A percentile compares a stretch with the other conserved stretches of the same genome.
These are phyloP conservation scores for Macaria liturata DNA, from an alignment of 2,888 invertebrate genomes.

Conservation along the genomic window DNA sequence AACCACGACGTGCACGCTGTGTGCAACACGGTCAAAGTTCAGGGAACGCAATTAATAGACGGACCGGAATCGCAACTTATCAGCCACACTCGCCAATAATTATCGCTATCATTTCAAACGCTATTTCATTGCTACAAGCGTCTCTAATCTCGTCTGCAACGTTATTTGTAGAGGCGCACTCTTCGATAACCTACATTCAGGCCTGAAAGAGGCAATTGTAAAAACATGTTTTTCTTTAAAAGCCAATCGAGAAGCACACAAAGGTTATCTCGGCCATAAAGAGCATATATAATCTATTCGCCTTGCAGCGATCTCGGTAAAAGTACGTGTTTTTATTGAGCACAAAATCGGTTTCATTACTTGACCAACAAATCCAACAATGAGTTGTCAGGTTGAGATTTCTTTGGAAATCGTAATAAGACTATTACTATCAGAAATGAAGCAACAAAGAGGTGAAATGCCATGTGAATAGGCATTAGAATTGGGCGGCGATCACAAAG, in stretches of 20 bases:
- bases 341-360: constrained; percentile 39
- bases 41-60: constrained; percentile 49
- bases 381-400: constrained; percentile 59
- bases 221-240: constrained; percentile 29
- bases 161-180: background rate
- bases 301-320: constrained; percentile 46
- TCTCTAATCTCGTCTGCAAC: constrained; percentile 1
- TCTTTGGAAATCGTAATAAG: constrained; percentile 77
- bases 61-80: constrained; percentile 23
- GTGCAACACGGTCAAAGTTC: constrained; percentile 54
- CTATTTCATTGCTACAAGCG: constrained; percentile 4
- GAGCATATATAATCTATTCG: constrained; percentile 51
- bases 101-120: constrained; percentile 1
- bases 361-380: constrained; percentile 49
- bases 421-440: constrained; percentile 81
- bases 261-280: constrained; percentile 47
- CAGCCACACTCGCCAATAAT: constrained; percentile 12
- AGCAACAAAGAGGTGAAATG: constrained; percentile 82
- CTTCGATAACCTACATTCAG: constrained; percentile 6
- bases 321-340: constrained; percentile 44
- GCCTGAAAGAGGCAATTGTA: constrained; percentile 17
- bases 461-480: constrained; percentile 83
- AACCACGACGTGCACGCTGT: constrained; percentile 46
- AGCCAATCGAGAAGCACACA: constrained; percentile 27
- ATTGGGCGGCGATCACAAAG: constrained; percentile 82